Evolutionary conservation across 2,888 invertebrate genomes (phyloP), one percentile per base, ranked within the genome.

Genomic region (Nowickia ferox): DNA sequence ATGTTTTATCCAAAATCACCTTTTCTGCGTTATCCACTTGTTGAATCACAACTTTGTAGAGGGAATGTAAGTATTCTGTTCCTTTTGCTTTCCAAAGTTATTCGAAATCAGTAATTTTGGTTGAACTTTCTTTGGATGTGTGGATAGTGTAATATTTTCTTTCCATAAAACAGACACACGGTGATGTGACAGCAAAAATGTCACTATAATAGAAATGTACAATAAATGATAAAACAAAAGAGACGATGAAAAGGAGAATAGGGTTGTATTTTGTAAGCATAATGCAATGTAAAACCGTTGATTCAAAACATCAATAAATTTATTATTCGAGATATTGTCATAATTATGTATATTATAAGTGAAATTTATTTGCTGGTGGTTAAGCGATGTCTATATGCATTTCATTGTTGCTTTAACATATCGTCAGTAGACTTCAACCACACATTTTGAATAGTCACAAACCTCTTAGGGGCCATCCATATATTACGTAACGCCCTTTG

Each of bases 1-100:
- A 92, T 92, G 92, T 91, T 90, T 89, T 92, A 92, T 89, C 92
- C 92, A 75, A 91, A 90, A 89, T 90, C 92, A 88, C 92, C 93
- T 88, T 92, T 93, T 89, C 65, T 89, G 65, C 89, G 89, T 48
- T 90, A 90, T 88, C 88, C 90, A 82, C 89, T 89, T 74, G 87
- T 93, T 83, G 92, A 92, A 89, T 90, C 89, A 86, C 91, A 92
- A 89, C 88, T 93, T 61, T 89, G 92, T 11, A 90, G 90, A 89
- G 88, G 90, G 87, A 91, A 93, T 90, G 92, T 92, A 88, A 92
- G 92, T 90, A 87, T 78, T 79, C 75, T 30, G 38, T 38, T 61
- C 51, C 3, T 53, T 61, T 10, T 38, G 40, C 42, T 74, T 61
- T 44, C 8, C 22, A 38, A 22, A 42, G 51, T 71, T 51, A 59